Evolutionary conservation across 2,888 invertebrate species (phyloP).

Genomic region (Charanyca ferruginea): DNA sequence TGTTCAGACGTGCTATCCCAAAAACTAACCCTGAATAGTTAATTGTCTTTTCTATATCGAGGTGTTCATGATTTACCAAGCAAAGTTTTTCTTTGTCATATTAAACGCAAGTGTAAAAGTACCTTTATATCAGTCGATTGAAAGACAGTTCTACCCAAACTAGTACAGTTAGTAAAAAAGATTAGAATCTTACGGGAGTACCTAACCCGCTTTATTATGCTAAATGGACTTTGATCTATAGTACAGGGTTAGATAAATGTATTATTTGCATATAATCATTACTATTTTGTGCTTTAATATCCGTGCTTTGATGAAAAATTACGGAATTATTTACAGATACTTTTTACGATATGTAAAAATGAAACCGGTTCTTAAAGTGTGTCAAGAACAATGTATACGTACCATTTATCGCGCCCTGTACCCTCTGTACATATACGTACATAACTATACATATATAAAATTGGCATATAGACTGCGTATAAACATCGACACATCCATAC

Average conservation of each 20-base stretch:
- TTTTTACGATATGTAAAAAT: neutral
- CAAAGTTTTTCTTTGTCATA: neutral
- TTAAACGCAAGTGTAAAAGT: constrained; percentile 47
- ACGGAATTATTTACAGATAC: constrained; percentile 4
- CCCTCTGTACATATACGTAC: constrained; percentile 71
- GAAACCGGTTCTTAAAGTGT: neutral
- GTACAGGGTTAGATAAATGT: constrained; percentile 52
- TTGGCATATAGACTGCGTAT: constrained; percentile 70
- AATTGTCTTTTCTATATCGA: too few relatives aligned
- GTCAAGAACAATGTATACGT: constrained; percentile 9
- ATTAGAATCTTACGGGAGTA: constrained; percentile 37
- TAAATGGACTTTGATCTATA: constrained; percentile 62
- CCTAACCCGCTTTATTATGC: constrained; percentile 49
- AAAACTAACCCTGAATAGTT: too few relatives aligned
- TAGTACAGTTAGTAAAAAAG: constrained; percentile 60
- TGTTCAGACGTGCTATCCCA: too few relatives aligned
- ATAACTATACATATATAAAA: constrained; percentile 72
- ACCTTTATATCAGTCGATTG: constrained; percentile 56
- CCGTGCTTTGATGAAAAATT: neutral
- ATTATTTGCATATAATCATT: neutral
- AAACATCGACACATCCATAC: constrained; percentile 64
- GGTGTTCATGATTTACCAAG: too few relatives aligned
- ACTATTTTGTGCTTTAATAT: constrained; percentile 38
- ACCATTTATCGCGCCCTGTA: constrained; percentile 77
- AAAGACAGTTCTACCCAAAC: constrained; percentile 62